phyloP scores from a whole-genome alignment of 2,113 vertebrate species.

The Gobiocypris rarus region DNA sequence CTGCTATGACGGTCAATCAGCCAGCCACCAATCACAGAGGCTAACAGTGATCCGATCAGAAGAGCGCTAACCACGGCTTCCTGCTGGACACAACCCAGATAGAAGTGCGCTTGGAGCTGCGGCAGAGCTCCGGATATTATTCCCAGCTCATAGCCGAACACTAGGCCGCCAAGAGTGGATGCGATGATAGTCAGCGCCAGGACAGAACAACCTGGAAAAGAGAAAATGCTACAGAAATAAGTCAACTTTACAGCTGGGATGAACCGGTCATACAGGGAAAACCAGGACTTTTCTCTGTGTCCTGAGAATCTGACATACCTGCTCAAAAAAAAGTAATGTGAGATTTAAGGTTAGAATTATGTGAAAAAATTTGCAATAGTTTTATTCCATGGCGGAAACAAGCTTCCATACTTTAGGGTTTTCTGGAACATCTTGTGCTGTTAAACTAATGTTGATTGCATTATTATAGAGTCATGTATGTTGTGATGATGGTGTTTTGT shows the following conservation, averaged over 20 bases:
- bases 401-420: no score
- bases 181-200: conserved; percentile 77
- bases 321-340: no score
- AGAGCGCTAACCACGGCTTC: conserved; percentile 87
- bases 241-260: neutral
- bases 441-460: no score
- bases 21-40: conserved; percentile 83
- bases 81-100: conserved; percentile 84
- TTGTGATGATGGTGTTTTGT: no score
- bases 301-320: no score
- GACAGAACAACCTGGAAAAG: conserved; percentile 72
- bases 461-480: no score
- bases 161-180: conserved; percentile 85
- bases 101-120: conserved; percentile 82
- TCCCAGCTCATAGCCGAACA: conserved; percentile 90
- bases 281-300: no score
- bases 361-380: no score
- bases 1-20: conserved; percentile 86
- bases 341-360: no score
- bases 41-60: conserved; percentile 82
- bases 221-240: conserved; percentile 20
- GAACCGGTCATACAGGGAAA: no score
- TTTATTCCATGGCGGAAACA: no score
- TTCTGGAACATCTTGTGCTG: no score
- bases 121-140: conserved; percentile 90